Evolutionary conservation across 2,797 vertebrate species (phyloP).

Genomic region (Falco peregrinus): DNA sequence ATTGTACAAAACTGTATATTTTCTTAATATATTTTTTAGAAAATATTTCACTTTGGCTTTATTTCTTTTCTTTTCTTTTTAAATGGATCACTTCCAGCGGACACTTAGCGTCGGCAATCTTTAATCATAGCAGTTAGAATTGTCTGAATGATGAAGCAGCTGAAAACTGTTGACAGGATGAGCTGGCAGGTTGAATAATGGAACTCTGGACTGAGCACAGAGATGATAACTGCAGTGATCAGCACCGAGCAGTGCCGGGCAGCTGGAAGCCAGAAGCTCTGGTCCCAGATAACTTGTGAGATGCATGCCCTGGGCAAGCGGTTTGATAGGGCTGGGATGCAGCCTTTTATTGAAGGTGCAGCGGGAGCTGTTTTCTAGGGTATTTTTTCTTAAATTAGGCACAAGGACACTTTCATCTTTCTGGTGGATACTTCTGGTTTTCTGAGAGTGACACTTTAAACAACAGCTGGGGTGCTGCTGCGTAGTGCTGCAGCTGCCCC

Average conservation of each 20-base stretch:
- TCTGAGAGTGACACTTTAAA: fast-evolving
- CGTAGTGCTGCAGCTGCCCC: not conserved
- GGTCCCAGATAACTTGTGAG: not conserved
- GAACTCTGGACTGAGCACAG: not conserved
- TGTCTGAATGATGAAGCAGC: too few relatives aligned
- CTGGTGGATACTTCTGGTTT: not conserved
- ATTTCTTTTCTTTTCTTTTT: not conserved
- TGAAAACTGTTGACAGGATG: not conserved
- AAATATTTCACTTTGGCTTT: not conserved
- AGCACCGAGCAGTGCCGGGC: not conserved
- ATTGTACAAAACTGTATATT: not conserved
- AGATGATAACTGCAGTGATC: fast-evolving
- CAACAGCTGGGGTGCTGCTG: fast-evolving
- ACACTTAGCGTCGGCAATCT: not conserved
- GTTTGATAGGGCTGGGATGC: not conserved
- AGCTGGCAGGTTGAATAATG: not conserved
- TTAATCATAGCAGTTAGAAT: fast-evolving
- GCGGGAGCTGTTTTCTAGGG: not conserved
- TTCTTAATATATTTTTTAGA: not conserved
- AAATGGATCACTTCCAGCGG: not conserved
- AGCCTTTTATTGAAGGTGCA: not conserved
- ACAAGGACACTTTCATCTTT: not conserved
- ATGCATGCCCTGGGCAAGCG: not conserved
- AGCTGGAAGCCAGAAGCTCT: not conserved
- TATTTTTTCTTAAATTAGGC: not conserved